These are phyloP conservation scores for Mormyrus hasselquistii DNA, from an alignment of 2,797 vertebrate genomes.

Conservation along the genomic window DNA sequence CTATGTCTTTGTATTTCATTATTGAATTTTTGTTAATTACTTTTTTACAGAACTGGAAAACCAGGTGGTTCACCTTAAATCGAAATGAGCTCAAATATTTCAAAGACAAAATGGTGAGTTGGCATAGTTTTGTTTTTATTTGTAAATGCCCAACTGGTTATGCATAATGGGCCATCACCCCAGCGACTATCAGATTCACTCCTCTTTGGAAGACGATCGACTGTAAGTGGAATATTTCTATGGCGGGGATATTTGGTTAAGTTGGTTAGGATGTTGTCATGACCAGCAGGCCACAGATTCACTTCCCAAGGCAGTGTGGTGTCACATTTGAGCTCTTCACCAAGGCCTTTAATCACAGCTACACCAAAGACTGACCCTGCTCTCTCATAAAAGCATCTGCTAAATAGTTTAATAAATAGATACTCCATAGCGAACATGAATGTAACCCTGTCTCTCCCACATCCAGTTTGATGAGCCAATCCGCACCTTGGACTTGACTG, in stretches of 20 bases:
- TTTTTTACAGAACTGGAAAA: slow-evolving; percentile 82
- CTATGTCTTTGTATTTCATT: background rate
- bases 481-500: slow-evolving; percentile 76
- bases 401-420: background rate
- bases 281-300: background rate
- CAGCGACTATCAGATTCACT: background rate
- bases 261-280: background rate
- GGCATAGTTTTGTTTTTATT: background rate
- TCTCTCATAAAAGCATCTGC: background rate
- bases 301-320: background rate
- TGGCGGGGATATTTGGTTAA: background rate
- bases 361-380: background rate
- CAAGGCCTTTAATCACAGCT: background rate
- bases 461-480: slow-evolving; percentile 81
- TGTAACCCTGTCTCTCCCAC: background rate
- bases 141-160: background rate
- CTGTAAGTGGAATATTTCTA: background rate
- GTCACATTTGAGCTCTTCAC: background rate
- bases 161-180: background rate
- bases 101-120: slow-evolving; percentile 86
- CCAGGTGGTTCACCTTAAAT: slow-evolving; percentile 89
- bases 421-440: background rate
- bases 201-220: background rate
- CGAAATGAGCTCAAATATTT: slow-evolving; percentile 94
- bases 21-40: background rate